Evolutionary conservation across 2,888 invertebrate species (phyloP).

Genomic region (Orthosia incerta): DNA sequence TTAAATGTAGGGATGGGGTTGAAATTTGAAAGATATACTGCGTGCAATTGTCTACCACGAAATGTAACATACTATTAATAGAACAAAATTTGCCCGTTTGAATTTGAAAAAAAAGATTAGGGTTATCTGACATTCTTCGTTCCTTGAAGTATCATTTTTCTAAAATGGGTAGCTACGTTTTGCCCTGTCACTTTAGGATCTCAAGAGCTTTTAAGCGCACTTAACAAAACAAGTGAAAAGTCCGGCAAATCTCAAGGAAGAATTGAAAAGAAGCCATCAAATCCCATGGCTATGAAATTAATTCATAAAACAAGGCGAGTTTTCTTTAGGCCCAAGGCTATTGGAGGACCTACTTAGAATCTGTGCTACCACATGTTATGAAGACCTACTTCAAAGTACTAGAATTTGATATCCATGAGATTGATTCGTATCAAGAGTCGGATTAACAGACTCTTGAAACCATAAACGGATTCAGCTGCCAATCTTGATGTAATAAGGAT

Average conservation of each 20-base stretch:
- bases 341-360: slow-evolving; percentile 6
- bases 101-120: background rate
- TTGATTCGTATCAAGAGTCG: slow-evolving; percentile 38
- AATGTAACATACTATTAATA: background rate
- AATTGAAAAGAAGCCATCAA: background rate
- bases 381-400: background rate
- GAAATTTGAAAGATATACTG: background rate
- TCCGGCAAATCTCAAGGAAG: background rate
- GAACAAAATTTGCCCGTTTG: background rate
- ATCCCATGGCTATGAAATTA: background rate
- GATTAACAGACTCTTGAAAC: slow-evolving; percentile 39
- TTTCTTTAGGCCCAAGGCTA: background rate
- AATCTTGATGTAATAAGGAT: slow-evolving; percentile 29
- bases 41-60: background rate
- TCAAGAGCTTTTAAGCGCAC: background rate
- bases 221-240: no score
- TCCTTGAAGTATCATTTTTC: background rate
- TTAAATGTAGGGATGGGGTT: background rate
- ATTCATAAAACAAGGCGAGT: background rate
- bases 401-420: slow-evolving; percentile 55
- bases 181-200: background rate
- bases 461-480: slow-evolving; percentile 39
- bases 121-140: background rate
- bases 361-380: slow-evolving; percentile 10
- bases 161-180: background rate